Base-by-base conservation (phyloP, 2,797 vertebrate species). In the Tokudaia muenninki region DNA sequence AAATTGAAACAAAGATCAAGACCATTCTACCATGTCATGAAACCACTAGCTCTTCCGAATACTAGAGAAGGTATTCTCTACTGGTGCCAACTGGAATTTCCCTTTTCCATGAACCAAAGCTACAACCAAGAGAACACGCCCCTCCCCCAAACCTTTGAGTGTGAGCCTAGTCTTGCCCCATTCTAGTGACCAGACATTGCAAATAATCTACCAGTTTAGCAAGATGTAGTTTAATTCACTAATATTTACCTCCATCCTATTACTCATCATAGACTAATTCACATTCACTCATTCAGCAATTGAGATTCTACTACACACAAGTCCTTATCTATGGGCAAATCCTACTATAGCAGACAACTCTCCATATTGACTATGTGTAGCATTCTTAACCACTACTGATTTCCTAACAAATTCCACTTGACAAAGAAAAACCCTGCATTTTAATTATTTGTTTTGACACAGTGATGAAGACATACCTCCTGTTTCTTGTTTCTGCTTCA, bases 1-100 rank as follows among this genome's bases (percentile, higher is more conserved):
- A 97, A 97, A 97, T 63, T 87, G 80, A 98, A 96, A 97, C 83
- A 97, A 97, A 97, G 92, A 97, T 65, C 52, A 95, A 47, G 92
- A 87, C 50, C 59, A 79, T 97, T 97, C 87, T 92, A 84, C 24
- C 31, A 0, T 0, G n/a, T 67, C 47, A 92, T 92, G 95, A 80
- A 82, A 87, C 52, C 92, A 63, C 10, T 74, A 65, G 96, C 87
- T 77, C 57, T n/a, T 87, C 0, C 26, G 22, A 88, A 95, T 91
- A 52, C 78, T 84, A 87, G 0, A 14, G 84, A 83, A 90, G 95
- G 57, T 97, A 93, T 1, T 0, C 3, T 91, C 4, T 14, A 61
- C 41, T 95, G 70, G 14, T 70, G 59, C 90, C 81, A 67, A 82
- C 26, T 12, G 1, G 0, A 92, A 96, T 91, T 26, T 92, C 67